Percentiles rank a stretch among this genome's conserved stretches.
Evolutionary conservation across 2,797 vertebrate species (phyloP).

Genomic region (Botia kubotai): DNA sequence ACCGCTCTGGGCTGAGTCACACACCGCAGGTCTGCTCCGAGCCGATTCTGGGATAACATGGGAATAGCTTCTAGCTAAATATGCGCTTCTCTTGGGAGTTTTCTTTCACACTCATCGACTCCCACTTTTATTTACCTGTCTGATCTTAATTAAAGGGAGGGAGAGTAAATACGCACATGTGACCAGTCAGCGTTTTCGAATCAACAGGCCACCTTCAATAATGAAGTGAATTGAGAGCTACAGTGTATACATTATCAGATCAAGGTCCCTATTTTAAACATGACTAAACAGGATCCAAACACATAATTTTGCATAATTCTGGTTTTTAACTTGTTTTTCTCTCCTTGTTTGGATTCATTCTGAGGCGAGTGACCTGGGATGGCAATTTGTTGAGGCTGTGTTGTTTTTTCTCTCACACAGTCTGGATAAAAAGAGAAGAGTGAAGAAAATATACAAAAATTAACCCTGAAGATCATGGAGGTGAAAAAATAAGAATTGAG

Average conservation of each 20-base stretch:
- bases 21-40: constrained; percentile 62
- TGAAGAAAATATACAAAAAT: constrained; percentile 33
- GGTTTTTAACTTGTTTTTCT: background rate
- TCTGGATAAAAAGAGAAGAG: constrained; percentile 30
- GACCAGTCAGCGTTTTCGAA: constrained; percentile 29
- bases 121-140: constrained; percentile 60
- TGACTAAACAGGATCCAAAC: background rate
- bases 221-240: constrained; percentile 18
- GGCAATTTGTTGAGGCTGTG: constrained; percentile 35
- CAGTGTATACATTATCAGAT: constrained; percentile 13
- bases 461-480: background rate
- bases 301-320: constrained; percentile 7
- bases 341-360: constrained; percentile 25
- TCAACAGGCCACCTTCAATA: constrained; percentile 56
- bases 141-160: constrained; percentile 59
- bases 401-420: too few relatives aligned
- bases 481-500: background rate
- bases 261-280: constrained; percentile 31
- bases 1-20: constrained; percentile 65
- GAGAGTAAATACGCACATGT: constrained; percentile 54
- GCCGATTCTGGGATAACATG: constrained; percentile 59
- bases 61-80: constrained; percentile 71
- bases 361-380: constrained; percentile 28
- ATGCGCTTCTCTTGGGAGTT: constrained; percentile 60
- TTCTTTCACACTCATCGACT: constrained; percentile 55